Evolutionary conservation across 2,113 vertebrate species (phyloP), one percentile per base, ranked within the genome.

Genomic region (Orthonyx spaldingii): DNA sequence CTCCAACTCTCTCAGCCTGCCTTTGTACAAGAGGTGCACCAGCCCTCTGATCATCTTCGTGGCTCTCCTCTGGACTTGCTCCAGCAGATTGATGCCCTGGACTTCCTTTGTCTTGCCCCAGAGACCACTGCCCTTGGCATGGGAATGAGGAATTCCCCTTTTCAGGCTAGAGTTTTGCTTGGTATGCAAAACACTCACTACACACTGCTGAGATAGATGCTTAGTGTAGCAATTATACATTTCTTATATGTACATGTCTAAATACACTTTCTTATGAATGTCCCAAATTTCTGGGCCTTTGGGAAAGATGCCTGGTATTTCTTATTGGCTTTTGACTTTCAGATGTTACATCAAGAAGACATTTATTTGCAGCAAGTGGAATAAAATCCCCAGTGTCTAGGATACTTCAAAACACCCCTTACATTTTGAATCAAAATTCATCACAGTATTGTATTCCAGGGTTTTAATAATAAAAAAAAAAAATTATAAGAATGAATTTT

Each of bases 71-170:
- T 76, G 47, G 39, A 68, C 24, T 53, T 53, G 6, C 14, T 61
- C 13, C 47, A 55, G 30, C 17, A 76, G 17, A 46, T 60, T 9
- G 6, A 4, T 53, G 32, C 47, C 17, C n/a, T 47, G 39, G 20
- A 53, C 53, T 68, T n/a, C 87, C 89, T 97, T 96, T 97, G 82
- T 94, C 89, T 96, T 74, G 42, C 79, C 63, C 91, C 33, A 53
- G 72, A 96, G 76, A 94, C n/a, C 60, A 18, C 82, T 90, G 85
- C 82, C 85, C 89, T 97, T 74, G 41, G 82, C 90, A 89, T 56
- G 93, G 81, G 97, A 96, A 96, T 19, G 79, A 97, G 61, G 91
- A 95, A 95, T 90, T 95, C 66, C 68, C 68, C 71, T 84, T 94
- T 87, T 90, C 93, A 89, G 70, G 64, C 82, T 97, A 46, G 52